phyloP scores from a whole-genome alignment of 2,797 vertebrate species.

The Parauchenoglanis ngamensis region DNA sequence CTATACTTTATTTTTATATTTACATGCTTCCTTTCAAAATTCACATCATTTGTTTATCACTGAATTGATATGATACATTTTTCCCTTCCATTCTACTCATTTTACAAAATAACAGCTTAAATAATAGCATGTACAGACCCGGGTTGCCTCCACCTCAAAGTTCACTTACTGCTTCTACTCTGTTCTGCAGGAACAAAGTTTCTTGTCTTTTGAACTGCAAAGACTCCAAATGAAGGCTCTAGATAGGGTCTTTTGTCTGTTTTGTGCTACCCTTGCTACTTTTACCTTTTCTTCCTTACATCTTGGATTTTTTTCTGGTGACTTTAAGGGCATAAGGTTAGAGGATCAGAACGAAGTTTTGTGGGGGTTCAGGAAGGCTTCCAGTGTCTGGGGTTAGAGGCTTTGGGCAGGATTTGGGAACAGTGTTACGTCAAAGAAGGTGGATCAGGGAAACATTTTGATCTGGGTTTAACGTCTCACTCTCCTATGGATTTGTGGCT shows the following conservation, averaged over 20 bases:
- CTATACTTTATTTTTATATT: background rate
- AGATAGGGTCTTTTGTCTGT: constrained; percentile 64
- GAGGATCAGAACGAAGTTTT: constrained; percentile 17
- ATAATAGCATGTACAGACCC: constrained; percentile 30
- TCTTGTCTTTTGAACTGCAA: constrained; percentile 71
- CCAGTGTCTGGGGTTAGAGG: background rate
- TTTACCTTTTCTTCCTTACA: constrained; percentile 55
- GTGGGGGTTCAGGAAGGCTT: constrained; percentile 14
- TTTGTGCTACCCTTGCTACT: background rate
- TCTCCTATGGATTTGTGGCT: constrained; percentile 65
- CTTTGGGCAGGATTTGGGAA: constrained; percentile 18
- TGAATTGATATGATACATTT: constrained; percentile 11
- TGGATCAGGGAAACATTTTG: constrained; percentile 68
- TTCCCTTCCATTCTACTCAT: background rate
- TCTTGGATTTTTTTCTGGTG: constrained; percentile 56
- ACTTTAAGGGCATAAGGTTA: background rate
- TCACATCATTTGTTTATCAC: constrained; percentile 56
- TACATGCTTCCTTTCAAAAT: constrained; percentile 19
- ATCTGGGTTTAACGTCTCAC: constrained; percentile 69
- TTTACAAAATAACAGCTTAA: background rate
- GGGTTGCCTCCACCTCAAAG: constrained; percentile 63
- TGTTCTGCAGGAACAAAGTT: constrained; percentile 63
- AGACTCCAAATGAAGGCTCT: constrained; percentile 61
- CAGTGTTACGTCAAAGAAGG: constrained; percentile 52
- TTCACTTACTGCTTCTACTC: constrained; percentile 67